These are phyloP conservation scores for Taenioides sp. DNA, from an alignment of 2,797 vertebrate genomes.

Conservation along the genomic window DNA sequence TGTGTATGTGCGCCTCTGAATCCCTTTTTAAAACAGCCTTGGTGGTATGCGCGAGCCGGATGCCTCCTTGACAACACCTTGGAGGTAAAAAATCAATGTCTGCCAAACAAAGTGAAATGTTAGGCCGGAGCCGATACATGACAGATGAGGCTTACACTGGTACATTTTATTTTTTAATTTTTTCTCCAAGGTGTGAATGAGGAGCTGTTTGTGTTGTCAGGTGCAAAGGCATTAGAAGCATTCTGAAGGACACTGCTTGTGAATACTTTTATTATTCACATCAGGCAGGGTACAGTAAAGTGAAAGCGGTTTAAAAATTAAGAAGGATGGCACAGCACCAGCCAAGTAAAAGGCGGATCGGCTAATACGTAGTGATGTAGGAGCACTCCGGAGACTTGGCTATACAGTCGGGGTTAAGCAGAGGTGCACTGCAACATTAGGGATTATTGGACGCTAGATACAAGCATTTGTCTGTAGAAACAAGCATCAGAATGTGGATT, in stretches of 20 bases:
- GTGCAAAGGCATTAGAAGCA: slow-evolving; percentile 53
- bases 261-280: slow-evolving; percentile 64
- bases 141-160: slow-evolving; percentile 70
- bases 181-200: slow-evolving; percentile 55
- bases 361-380: slow-evolving; percentile 59
- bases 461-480: slow-evolving; percentile 10
- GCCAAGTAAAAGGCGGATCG: slow-evolving; percentile 54
- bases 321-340: slow-evolving; percentile 37
- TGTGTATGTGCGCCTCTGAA: slow-evolving; percentile 35
- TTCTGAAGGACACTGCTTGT: slow-evolving; percentile 66
- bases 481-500: not conserved
- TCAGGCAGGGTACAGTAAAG: slow-evolving; percentile 32
- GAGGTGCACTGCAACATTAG: slow-evolving; percentile 43
- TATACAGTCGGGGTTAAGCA: slow-evolving; percentile 18
- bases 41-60: slow-evolving; percentile 62
- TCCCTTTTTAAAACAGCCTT: slow-evolving; percentile 53
- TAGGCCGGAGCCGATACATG: slow-evolving; percentile 71
- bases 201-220: slow-evolving; percentile 69
- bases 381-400: slow-evolving; percentile 43
- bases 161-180: slow-evolving; percentile 49
- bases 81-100: slow-evolving; percentile 76
- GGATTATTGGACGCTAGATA: slow-evolving; percentile 40
- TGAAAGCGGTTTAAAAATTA: slow-evolving; percentile 38
- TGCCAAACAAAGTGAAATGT: slow-evolving; percentile 77
- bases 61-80: slow-evolving; percentile 76